Evolutionary conservation across 2,113 vertebrate species (phyloP).

Genomic region (Octodon degus): DNA sequence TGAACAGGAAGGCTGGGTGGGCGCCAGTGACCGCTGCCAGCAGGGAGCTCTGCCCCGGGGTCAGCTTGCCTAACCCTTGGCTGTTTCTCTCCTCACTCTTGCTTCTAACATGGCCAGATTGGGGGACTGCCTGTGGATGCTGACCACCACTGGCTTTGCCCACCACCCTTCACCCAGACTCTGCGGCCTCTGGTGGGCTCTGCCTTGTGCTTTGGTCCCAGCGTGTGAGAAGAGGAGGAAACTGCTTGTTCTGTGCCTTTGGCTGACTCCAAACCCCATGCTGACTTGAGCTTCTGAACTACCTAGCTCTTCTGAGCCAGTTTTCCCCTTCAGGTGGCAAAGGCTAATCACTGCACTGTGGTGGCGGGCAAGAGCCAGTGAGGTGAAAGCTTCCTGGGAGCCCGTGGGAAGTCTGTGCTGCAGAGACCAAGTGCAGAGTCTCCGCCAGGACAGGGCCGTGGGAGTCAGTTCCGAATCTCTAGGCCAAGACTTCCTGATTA

Average conservation of each 20-base stretch:
- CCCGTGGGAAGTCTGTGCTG: not conserved
- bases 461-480: not conserved
- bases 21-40: too few relatives aligned
- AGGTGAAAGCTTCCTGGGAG: not conserved
- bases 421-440: not conserved
- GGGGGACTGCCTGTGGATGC: not conserved
- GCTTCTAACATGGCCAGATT: not conserved
- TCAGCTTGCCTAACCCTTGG: not conserved
- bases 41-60: not conserved
- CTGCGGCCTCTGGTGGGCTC: not conserved
- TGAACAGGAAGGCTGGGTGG: not conserved
- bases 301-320: too few relatives aligned
- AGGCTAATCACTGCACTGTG: not conserved
- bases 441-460: not conserved
- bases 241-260: slow-evolving; percentile 60
- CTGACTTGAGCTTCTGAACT: slow-evolving; percentile 74
- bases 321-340: not conserved
- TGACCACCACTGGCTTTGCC: not conserved
- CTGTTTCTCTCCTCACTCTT: not conserved
- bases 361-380: not conserved
- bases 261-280: slow-evolving; percentile 80
- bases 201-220: not conserved
- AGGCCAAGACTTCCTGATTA: not conserved
- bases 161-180: not conserved
- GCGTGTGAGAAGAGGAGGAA: not conserved